phyloP scores from a whole-genome alignment of 2,888 invertebrate genomes.

The Leucophenga maculata region DNA sequence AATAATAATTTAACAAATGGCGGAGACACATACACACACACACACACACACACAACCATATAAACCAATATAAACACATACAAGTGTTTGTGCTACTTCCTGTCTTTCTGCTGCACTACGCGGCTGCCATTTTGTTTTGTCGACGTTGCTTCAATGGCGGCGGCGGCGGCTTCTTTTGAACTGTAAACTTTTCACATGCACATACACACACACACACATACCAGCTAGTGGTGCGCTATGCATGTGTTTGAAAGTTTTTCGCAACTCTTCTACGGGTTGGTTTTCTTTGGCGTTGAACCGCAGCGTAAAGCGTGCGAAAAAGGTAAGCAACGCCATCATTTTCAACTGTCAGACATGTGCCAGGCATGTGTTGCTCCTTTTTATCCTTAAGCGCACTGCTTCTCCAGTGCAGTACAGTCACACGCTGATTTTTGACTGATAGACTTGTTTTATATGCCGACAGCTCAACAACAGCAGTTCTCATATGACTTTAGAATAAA shows the following conservation, averaged over 20 bases:
- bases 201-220: too few relatives aligned
- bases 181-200: neutral
- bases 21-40: neutral
- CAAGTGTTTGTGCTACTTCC: neutral
- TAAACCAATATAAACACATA: neutral
- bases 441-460: conserved; percentile 67
- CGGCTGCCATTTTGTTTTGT: conserved; percentile 16
- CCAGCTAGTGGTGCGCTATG: neutral
- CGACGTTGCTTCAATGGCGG: neutral
- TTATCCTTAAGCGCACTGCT: conserved; percentile 6
- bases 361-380: neutral
- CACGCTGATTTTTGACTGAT: conserved; percentile 55
- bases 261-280: conserved; percentile 15
- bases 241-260: neutral
- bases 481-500: conserved; percentile 59
- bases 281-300: conserved; percentile 25
- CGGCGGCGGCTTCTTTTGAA: conserved; percentile 8
- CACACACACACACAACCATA: neutral
- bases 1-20: conserved; percentile 20
- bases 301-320: neutral
- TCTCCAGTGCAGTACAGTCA: conserved; percentile 1
- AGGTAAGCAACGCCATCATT: conserved; percentile 2
- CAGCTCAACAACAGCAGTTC: conserved; percentile 51
- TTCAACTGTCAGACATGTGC: neutral
- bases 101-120: neutral